A percentile compares a stretch with the other conserved stretches of the same genome.
phyloP scores from a whole-genome alignment of 2,797 vertebrate species.

The Artibeus jamaicensis region DNA sequence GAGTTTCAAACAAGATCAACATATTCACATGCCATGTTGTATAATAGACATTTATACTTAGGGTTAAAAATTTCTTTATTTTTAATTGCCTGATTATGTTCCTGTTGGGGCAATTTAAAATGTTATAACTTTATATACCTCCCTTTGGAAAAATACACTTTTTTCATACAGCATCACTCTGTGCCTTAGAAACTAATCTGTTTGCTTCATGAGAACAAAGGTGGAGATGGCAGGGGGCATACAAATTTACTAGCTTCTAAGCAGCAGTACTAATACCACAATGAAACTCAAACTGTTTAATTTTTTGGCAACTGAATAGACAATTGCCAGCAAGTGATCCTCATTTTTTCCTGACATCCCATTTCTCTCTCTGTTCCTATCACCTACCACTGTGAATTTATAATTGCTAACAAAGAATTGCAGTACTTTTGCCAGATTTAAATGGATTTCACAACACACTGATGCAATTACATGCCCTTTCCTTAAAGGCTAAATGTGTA shows the following conservation, averaged over 20 bases:
- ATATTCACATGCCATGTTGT: background rate
- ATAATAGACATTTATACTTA: background rate
- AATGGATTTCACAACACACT: constrained; percentile 55
- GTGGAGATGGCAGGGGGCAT: background rate
- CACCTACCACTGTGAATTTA: constrained; percentile 73
- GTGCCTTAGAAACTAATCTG: constrained; percentile 4
- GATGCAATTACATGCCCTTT: constrained; percentile 65
- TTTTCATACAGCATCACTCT: constrained; percentile 10
- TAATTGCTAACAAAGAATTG: constrained; percentile 70
- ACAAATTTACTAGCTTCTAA: constrained; percentile 42
- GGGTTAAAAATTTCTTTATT: background rate
- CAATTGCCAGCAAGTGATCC: constrained; percentile 51
- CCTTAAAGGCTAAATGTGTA: constrained; percentile 51
- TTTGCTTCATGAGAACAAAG: constrained; percentile 37
- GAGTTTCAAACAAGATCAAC: background rate
- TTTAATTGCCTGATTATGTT: background rate
- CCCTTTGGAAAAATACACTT: background rate
- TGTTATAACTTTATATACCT: background rate
- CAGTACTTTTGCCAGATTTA: constrained; percentile 55
- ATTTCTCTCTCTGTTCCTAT: constrained; percentile 66
- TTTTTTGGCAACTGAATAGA: constrained; percentile 64
- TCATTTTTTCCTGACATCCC: constrained; percentile 74
- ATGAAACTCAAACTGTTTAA: constrained; percentile 67
- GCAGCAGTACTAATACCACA: constrained; percentile 21
- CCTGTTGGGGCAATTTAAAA: background rate